Conservation (phyloP, 2,888 invertebrate genomes). For the Rotaria magnacalcarata region DNA sequence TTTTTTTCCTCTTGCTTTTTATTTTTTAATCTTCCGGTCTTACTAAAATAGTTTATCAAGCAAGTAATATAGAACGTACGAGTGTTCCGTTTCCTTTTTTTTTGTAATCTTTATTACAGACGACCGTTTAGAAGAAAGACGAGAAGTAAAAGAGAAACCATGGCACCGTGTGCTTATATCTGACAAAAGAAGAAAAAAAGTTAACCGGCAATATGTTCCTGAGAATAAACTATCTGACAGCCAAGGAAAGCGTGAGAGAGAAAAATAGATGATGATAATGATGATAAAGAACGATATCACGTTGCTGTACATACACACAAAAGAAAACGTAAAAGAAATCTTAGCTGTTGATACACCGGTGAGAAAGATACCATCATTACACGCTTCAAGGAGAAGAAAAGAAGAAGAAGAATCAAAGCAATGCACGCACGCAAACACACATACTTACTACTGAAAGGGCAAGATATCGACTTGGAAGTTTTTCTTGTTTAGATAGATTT, state of each 20-base stretch:
- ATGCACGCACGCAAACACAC: background rate
- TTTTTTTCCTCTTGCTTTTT: background rate
- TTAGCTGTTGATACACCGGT: slow-evolving; percentile 8
- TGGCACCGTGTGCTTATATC: background rate
- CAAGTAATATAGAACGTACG: background rate
- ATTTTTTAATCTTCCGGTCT: background rate
- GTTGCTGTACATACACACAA: background rate
- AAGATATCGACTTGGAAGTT: background rate
- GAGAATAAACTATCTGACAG: background rate
- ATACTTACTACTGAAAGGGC: background rate
- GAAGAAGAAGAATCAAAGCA: background rate
- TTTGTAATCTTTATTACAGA: background rate
- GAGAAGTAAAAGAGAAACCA: slow-evolving; percentile 12
- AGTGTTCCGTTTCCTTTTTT: background rate
- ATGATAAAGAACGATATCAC: background rate
- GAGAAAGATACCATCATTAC: background rate
- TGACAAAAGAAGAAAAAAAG: background rate
- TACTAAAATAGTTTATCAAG: background rate
- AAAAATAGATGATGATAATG: background rate
- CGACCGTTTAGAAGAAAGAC: background rate
- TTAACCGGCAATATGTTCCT: background rate
- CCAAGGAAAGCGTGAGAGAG: background rate
- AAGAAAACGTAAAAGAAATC: background rate
- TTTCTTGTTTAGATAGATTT: background rate
- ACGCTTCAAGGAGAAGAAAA: background rate